A percentile compares a stretch with the other conserved stretches of the same genome.
Evolutionary conservation across 2,113 vertebrate species (phyloP).

Genomic region (Notiomystis cincta): DNA sequence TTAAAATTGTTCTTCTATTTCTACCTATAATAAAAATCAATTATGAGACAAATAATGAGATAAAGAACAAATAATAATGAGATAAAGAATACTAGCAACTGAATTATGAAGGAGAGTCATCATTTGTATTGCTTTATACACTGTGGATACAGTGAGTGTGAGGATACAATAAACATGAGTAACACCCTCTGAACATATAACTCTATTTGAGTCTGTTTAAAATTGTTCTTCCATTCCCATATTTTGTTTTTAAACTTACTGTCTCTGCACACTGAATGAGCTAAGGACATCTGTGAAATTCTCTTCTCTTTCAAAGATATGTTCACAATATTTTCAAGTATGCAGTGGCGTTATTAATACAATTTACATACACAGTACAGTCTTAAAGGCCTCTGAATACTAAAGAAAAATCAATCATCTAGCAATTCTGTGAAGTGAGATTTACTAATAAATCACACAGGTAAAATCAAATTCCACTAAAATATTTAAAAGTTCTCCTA

Average conservation of each 20-base stretch:
- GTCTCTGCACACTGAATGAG: not conserved
- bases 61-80: too few species aligned
- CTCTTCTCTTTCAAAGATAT: not conserved
- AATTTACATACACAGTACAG: not conserved
- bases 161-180: not conserved
- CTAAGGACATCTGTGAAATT: not conserved
- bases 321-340: not conserved
- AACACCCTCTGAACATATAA: not conserved
- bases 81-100: not conserved
- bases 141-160: not conserved
- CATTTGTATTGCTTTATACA: not conserved
- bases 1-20: constrained; percentile 68
- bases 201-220: not conserved
- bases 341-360: not conserved
- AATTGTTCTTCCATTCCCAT: not conserved
- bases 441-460: not conserved
- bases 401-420: not conserved
- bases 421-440: not conserved
- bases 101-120: not conserved
- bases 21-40: constrained; percentile 73
- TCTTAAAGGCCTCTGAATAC: not conserved
- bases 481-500: not conserved
- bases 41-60: not conserved
- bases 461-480: not conserved
- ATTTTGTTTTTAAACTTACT: not conserved